These are phyloP conservation scores for Lutjanus erythropterus DNA, from an alignment of 2,113 vertebrate genomes.

Conservation along the genomic window DNA sequence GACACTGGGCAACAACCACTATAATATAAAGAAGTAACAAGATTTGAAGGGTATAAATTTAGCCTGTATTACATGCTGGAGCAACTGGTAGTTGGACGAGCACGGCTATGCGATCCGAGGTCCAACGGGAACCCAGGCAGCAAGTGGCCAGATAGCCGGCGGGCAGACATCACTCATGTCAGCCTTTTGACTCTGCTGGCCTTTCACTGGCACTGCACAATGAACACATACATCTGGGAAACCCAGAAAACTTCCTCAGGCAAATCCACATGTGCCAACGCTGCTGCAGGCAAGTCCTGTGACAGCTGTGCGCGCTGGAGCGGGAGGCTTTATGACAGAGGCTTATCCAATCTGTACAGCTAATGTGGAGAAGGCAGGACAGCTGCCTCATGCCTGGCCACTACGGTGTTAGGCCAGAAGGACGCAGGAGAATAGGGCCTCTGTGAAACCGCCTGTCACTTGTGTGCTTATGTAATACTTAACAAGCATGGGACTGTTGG, in stretches of 20 bases:
- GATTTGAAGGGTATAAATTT: conserved; percentile 42
- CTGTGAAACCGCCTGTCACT: conserved; percentile 69
- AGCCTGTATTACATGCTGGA: conserved; percentile 39
- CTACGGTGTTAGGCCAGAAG: conserved; percentile 33
- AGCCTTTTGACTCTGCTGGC: conserved; percentile 49
- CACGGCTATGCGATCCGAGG: conserved; percentile 22
- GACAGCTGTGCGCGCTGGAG: conserved; percentile 71
- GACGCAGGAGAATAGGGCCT: conserved; percentile 69
- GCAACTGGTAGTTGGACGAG: conserved; percentile 45
- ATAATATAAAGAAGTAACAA: conserved; percentile 31
- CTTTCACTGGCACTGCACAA: conserved; percentile 61
- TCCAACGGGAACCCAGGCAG: conserved; percentile 29
- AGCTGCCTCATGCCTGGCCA: conserved; percentile 74
- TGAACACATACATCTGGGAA: conserved; percentile 71
- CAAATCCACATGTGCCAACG: conserved; percentile 71
- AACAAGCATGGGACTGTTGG: conserved; percentile 50
- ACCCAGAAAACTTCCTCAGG: conserved; percentile 53
- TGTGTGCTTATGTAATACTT: conserved; percentile 62
- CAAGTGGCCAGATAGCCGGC: conserved; percentile 56
- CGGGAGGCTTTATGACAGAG: conserved; percentile 61
- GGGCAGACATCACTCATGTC: conserved; percentile 60
- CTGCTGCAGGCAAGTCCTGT: conserved; percentile 59
- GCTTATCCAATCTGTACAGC: conserved; percentile 72
- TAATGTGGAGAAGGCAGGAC: conserved; percentile 70
- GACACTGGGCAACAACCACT: conserved; percentile 24